Conservation (phyloP, 2,888 invertebrate genomes). For the Proisotoma minuta region DNA sequence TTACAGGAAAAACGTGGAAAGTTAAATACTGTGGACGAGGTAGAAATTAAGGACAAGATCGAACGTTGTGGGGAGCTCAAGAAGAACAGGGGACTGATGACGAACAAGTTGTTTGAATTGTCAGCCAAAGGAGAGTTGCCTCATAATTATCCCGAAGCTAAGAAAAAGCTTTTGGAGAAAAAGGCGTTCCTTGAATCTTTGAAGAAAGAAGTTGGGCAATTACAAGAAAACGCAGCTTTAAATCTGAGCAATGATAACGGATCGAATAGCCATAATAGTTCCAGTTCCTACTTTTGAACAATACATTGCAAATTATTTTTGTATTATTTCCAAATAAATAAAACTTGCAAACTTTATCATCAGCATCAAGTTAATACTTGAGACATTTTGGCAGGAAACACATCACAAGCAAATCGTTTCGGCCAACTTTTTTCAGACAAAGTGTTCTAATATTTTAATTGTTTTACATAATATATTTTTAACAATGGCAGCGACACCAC, state of each 20-base stretch:
- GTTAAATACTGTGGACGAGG: background rate
- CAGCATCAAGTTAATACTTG: no score
- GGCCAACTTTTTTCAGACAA: no score
- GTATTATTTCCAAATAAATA: no score
- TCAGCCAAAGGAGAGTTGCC: constrained; percentile 15
- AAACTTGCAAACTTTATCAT: no score
- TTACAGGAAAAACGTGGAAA: background rate
- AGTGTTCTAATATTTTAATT: background rate
- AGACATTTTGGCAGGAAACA: no score
- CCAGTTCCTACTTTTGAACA: no score
- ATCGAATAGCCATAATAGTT: no score
- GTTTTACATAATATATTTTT: background rate
- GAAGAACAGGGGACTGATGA: background rate
- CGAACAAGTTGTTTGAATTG: constrained; percentile 1
- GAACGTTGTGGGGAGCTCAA: constrained; percentile 6
- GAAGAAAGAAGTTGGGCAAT: constrained; percentile 6
- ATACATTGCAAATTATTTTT: background rate
- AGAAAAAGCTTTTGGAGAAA: background rate
- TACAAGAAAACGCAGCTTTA: background rate
- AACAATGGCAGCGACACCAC: constrained; percentile 23
- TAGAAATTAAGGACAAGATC: constrained; percentile 9
- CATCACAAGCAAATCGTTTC: no score
- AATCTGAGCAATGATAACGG: background rate
- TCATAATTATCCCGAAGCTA: constrained; percentile 1
- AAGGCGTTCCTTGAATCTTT: constrained; percentile 13